A percentile compares a stretch with the other conserved stretches of the same genome.
These are phyloP conservation scores for Biston stratarius DNA, from an alignment of 2,888 invertebrate species.

Conservation along the genomic window DNA sequence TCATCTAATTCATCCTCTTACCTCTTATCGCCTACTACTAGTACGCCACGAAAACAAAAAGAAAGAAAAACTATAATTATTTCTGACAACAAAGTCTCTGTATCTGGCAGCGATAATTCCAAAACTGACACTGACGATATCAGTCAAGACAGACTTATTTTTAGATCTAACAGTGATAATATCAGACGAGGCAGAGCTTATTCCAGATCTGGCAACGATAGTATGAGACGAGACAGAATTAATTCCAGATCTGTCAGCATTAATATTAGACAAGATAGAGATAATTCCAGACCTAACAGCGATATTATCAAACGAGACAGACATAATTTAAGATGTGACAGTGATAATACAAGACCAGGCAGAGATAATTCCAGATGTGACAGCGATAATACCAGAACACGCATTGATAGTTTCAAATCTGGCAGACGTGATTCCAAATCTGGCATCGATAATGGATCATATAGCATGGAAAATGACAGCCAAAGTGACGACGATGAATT, in stretches of 20 bases:
- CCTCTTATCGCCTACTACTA: background rate
- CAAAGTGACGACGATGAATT: background rate
- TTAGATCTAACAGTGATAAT: background rate
- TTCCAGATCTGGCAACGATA: background rate
- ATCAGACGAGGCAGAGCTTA: background rate
- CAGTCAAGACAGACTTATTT: background rate
- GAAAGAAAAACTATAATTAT: background rate
- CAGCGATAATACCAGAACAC: background rate
- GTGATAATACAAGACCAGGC: background rate
- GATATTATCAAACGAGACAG: conserved; percentile 4
- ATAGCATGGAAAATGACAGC: background rate
- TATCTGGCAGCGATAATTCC: background rate
- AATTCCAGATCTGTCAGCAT: background rate
- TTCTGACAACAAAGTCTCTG: background rate
- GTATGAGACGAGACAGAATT: background rate
- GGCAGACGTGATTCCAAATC: background rate
- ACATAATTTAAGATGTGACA: background rate
- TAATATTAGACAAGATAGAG: background rate
- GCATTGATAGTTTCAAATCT: conserved; percentile 4
- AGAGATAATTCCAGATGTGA: background rate
- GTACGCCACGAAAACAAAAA: background rate
- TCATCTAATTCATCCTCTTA: background rate
- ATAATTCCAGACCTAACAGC: conserved; percentile 1
- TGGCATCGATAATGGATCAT: background rate
- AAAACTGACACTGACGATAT: background rate